Conservation (phyloP, 2,113 vertebrate genomes). For the Corvus moneduloides region DNA sequence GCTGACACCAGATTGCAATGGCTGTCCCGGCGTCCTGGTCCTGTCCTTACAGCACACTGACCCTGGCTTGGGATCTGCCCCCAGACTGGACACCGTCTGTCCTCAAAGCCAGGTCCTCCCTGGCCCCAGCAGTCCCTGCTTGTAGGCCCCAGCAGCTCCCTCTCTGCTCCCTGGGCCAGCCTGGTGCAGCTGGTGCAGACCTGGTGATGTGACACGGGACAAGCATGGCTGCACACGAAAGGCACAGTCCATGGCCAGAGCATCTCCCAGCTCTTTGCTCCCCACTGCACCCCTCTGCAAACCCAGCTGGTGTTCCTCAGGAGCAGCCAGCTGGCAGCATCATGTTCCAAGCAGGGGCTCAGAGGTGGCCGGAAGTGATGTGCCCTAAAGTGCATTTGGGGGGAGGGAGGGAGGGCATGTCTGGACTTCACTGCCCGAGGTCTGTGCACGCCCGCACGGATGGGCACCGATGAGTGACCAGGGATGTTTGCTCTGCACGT, state of each 20-base stretch:
- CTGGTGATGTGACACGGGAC: not conserved
- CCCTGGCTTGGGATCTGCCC: not conserved
- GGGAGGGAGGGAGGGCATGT: not conserved
- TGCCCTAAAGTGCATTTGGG: not conserved
- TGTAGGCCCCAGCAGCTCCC: not conserved
- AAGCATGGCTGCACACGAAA: accelerated
- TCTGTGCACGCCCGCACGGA: not conserved
- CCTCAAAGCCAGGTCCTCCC: not conserved
- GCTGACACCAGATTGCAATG: not conserved
- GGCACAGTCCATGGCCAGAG: not conserved
- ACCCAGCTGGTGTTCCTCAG: not conserved
- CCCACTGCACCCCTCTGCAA: not conserved
- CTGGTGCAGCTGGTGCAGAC: not conserved
- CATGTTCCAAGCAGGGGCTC: accelerated
- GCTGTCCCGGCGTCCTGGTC: not conserved
- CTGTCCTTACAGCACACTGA: not conserved
- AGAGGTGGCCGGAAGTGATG: not conserved
- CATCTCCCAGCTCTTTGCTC: not conserved
- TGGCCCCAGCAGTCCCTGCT: not conserved
- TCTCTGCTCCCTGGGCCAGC: not conserved
- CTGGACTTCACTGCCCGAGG: not conserved
- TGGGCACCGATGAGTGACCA: not conserved
- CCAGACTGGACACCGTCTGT: not conserved
- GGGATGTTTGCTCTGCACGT: not conserved
- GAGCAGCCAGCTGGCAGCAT: not conserved